phyloP scores from a whole-genome alignment of 2,113 vertebrate genomes.

The Pelecanoides urinatrix region DNA sequence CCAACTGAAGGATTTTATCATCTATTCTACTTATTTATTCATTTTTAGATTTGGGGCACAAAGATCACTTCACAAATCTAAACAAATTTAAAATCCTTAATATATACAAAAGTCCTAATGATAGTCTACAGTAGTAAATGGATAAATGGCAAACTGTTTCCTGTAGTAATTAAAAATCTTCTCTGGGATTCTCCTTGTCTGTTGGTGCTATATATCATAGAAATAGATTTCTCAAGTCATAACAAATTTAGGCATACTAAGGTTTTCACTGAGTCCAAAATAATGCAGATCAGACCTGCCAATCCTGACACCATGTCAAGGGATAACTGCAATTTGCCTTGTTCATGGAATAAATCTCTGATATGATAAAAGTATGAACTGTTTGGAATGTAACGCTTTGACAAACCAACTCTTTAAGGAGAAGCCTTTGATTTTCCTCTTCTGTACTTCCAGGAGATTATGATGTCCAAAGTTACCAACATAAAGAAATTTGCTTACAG shows the following conservation, averaged over 20 bases:
- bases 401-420: neutral
- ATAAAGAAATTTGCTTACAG: neutral
- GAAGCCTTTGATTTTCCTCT: neutral
- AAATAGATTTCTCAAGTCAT: neutral
- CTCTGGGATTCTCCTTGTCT: neutral
- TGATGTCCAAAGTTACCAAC: neutral
- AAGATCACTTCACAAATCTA: neutral
- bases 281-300: neutral
- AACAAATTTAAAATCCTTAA: neutral
- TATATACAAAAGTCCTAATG: neutral
- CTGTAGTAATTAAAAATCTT: neutral
- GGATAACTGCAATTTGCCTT: neutral
- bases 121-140: neutral
- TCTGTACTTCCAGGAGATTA: neutral
- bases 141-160: neutral
- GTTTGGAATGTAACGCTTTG: neutral
- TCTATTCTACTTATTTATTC: neutral
- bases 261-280: neutral
- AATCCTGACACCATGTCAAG: neutral
- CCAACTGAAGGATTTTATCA: neutral
- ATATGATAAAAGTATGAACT: neutral
- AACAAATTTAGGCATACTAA: neutral
- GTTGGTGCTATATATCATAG: neutral
- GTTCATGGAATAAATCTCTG: neutral
- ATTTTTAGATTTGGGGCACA: neutral